Evolutionary conservation across 2,113 vertebrate species (phyloP).

Genomic region (Xiphorhynchus elegans): DNA sequence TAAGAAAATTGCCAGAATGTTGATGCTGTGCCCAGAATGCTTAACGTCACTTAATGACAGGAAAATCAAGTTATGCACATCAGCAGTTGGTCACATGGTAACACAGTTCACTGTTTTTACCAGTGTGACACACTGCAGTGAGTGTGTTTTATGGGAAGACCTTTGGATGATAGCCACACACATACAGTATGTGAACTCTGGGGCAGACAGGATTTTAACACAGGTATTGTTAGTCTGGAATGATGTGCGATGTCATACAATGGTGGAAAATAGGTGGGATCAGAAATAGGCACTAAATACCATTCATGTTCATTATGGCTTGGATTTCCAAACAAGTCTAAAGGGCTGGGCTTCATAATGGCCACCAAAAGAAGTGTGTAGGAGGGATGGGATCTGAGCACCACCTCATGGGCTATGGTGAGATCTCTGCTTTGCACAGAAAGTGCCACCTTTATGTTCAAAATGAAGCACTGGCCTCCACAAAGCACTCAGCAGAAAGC

Average conservation of each 20-base stretch:
- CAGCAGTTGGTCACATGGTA: not conserved
- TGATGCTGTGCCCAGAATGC: not conserved
- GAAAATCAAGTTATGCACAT: not conserved
- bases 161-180: not conserved
- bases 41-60: not conserved
- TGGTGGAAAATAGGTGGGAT: not conserved
- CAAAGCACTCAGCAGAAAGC: not conserved
- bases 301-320: not conserved
- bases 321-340: not conserved
- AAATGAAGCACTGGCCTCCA: not conserved
- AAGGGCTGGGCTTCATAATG: not conserved
- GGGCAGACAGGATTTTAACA: not conserved
- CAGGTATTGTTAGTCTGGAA: not conserved
- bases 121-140: not conserved
- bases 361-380: not conserved
- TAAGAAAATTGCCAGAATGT: not conserved
- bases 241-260: not conserved
- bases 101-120: not conserved
- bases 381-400: not conserved
- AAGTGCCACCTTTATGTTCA: not conserved
- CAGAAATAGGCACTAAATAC: not conserved
- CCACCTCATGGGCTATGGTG: accelerated
- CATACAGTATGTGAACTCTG: not conserved
- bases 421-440: not conserved
- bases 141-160: not conserved